phyloP scores from a whole-genome alignment of 2,888 invertebrate genomes.

The Stenotaenia linearis region DNA sequence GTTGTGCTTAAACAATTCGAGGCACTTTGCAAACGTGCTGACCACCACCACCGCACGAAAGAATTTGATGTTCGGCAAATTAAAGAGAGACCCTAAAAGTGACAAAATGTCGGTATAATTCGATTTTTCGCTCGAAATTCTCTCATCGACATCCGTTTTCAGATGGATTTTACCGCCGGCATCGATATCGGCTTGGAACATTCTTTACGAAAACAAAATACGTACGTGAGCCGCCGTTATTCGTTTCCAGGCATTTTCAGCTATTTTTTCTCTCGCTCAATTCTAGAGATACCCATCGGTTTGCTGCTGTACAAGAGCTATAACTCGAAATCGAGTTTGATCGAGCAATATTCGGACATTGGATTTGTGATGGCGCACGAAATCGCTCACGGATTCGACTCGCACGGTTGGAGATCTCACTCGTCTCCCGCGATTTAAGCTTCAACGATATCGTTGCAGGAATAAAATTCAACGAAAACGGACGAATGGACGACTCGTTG shows the following conservation, averaged over 20 bases:
- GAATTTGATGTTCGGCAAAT: not conserved
- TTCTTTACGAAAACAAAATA: not conserved
- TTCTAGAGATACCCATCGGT: not conserved
- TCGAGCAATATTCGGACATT: not conserved
- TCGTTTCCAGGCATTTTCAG: too few relatives aligned
- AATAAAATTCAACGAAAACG: not conserved
- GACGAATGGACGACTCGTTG: not conserved
- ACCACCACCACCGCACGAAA: not conserved
- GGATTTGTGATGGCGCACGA: not conserved
- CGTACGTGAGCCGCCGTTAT: too few relatives aligned
- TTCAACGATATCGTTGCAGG: too few relatives aligned
- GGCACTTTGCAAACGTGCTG: not conserved
- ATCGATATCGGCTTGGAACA: not conserved
- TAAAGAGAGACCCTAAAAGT: not conserved
- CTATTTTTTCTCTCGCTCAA: not conserved
- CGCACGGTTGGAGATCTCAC: too few relatives aligned
- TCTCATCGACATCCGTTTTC: too few relatives aligned
- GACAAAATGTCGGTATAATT: not conserved
- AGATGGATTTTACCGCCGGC: not conserved
- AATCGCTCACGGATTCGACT: not conserved
- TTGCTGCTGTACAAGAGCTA: not conserved
- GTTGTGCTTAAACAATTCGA: not conserved
- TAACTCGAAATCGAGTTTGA: not conserved
- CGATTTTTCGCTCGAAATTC: too few relatives aligned
- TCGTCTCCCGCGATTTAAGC: too few relatives aligned